phyloP scores from a whole-genome alignment of 2,888 invertebrate species.

The Myathropa florea region DNA sequence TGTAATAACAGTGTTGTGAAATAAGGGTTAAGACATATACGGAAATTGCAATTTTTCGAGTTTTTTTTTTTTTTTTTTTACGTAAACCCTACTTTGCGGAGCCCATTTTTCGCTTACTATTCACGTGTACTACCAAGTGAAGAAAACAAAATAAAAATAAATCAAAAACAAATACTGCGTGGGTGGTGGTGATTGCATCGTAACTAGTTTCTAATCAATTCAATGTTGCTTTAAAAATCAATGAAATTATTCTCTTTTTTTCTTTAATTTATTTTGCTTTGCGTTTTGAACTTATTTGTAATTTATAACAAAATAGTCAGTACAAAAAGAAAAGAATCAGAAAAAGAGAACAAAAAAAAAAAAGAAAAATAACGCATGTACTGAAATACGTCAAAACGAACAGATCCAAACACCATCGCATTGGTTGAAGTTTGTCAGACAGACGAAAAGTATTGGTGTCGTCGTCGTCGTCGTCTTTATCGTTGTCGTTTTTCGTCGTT shows the following conservation, averaged over 20 bases:
- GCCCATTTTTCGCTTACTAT: conserved; percentile 7
- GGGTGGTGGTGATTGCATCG: conserved; percentile 14
- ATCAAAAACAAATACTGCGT: conserved; percentile 14
- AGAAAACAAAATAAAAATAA: not conserved
- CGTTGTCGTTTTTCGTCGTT: conserved; percentile 35
- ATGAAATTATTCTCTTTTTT: not conserved
- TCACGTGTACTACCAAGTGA: not conserved
- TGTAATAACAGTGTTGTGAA: conserved; percentile 35
- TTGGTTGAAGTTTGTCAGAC: conserved; percentile 49
- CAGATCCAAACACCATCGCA: conserved; percentile 59
- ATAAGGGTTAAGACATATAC: conserved; percentile 1
- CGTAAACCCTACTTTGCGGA: not conserved
- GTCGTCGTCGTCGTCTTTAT: conserved; percentile 11
- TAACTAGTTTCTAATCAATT: not conserved
- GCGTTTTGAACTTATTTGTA: conserved; percentile 2
- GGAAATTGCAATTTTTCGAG: not conserved
- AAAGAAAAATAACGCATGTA: conserved; percentile 41
- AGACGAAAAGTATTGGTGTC: conserved; percentile 25
- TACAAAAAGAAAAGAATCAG: too few species aligned
- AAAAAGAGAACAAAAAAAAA: not conserved
- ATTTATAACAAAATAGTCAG: not conserved
- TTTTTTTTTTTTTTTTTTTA: not conserved
- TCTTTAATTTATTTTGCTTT: conserved; percentile 9
- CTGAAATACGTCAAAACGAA: conserved; percentile 47
- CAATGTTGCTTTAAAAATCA: conserved; percentile 6